Conservation (phyloP, 2,888 invertebrate species). For the Noctua janthe region DNA sequence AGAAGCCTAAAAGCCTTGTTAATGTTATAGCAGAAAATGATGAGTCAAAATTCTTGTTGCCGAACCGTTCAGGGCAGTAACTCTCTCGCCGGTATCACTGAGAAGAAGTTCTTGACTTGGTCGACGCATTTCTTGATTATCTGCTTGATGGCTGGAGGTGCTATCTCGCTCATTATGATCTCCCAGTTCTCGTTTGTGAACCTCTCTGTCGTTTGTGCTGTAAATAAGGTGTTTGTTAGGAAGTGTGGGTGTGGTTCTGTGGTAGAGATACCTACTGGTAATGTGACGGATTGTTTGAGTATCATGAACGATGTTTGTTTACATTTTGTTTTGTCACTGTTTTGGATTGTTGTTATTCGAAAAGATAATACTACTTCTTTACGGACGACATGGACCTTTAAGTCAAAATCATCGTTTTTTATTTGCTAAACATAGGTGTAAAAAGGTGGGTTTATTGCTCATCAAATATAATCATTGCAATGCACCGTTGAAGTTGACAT, state of each 20-base stretch:
- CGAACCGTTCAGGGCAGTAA: slow-evolving; percentile 80
- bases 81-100: slow-evolving; percentile 76
- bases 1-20: slow-evolving; percentile 9
- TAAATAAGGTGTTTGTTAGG: slow-evolving; percentile 69
- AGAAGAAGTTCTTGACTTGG: slow-evolving; percentile 82
- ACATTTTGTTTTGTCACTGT: not conserved
- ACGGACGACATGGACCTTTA: not conserved
- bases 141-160: slow-evolving; percentile 84
- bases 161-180: slow-evolving; percentile 87
- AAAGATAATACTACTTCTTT: not conserved
- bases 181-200: slow-evolving; percentile 88
- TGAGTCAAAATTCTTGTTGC: slow-evolving; percentile 12
- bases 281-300: not conserved
- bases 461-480: not conserved
- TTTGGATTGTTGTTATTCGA: not conserved
- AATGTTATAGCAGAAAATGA: slow-evolving; percentile 18
- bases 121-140: slow-evolving; percentile 83
- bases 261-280: not conserved
- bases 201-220: slow-evolving; percentile 84
- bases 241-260: slow-evolving; percentile 37
- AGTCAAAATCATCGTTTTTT: too few relatives aligned
- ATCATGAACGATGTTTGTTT: not conserved
- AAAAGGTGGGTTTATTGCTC: not conserved
- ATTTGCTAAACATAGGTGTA: too few relatives aligned
- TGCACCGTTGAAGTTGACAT: not conserved